phyloP scores from a whole-genome alignment of 1,140 invertebrate genomes.

The Leptestheria dahalacensis region DNA sequence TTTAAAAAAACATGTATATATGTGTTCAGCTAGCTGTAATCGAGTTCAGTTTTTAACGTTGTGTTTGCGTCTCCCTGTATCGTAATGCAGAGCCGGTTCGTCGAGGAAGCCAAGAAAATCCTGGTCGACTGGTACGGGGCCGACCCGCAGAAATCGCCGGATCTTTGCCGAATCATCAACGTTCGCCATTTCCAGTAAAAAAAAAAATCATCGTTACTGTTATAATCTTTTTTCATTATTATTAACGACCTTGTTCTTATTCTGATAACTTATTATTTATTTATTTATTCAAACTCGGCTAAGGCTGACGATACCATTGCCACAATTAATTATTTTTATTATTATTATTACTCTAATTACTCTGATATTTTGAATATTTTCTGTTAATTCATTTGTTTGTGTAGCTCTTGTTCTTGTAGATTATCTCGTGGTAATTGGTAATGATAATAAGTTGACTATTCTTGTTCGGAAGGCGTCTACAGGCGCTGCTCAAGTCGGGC shows the following conservation, averaged over 20 bases:
- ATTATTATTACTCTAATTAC: too few relatives aligned
- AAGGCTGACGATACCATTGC: too few relatives aligned
- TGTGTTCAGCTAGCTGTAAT: too few relatives aligned
- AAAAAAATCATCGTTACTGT: slow-evolving; percentile 13
- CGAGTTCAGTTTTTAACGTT: too few relatives aligned
- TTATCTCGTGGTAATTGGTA: background rate
- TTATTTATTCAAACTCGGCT: too few relatives aligned
- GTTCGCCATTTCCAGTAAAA: slow-evolving; percentile 55
- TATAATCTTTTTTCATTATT: background rate
- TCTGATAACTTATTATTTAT: background rate
- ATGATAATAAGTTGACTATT: background rate
- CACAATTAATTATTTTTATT: too few relatives aligned
- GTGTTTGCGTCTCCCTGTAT: too few relatives aligned
- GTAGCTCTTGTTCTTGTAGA: background rate
- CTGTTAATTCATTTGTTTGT: too few relatives aligned
- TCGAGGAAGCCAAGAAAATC: slow-evolving; percentile 45
- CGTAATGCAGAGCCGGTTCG: slow-evolving; percentile 31
- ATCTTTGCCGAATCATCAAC: slow-evolving; percentile 76
- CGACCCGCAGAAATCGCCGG: slow-evolving; percentile 58
- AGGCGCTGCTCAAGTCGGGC: slow-evolving; percentile 40
- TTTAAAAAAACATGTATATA: too few relatives aligned
- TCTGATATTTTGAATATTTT: too few relatives aligned
- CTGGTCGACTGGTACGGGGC: slow-evolving; percentile 75
- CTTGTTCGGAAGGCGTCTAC: slow-evolving; percentile 37
- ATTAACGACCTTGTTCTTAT: background rate